Base-by-base conservation (phyloP, 2,888 invertebrate genomes). In the Allolobophora icterica region DNA sequence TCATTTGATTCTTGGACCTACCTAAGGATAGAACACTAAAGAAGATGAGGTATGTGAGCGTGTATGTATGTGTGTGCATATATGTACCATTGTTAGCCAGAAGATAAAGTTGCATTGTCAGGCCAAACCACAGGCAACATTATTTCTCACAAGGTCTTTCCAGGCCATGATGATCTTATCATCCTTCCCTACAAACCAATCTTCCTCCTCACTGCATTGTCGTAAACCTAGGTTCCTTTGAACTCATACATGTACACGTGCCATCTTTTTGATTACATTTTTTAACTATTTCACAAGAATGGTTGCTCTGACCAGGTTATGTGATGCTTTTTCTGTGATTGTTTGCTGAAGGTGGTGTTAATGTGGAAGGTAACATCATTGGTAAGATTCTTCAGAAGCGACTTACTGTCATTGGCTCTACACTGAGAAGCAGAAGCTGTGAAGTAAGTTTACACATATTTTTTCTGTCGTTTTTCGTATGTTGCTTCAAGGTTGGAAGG, bases 321-420 rank as follows among this genome's bases (percentile, higher is more conserved):
- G n/a, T n/a, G n/a, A n/a, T n/a, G n/a, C 71, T 71, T 11, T n/a
- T 38, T n/a, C 30, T n/a, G n/a, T 71, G 8, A n/a, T 71, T 42
- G 40, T 35, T 40, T 35, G n/a, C 13, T 92, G 4, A 90, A 95
- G 95, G 95, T 91, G 95, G 95, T 30, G 93, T 93, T 19, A 93
- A 93, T 35, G 93, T 95, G 1, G 93, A 93, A 91, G 95, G 94
- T 21, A 93, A 94, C 91, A 89, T 95, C 6, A 92, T 95, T 34
- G 92, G 92, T 17, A 92, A 93, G 90, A 90, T 95, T 45, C 91
- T 95, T 52, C 91, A 94, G 38, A 95, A 95, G 92, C 92, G 95
- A 90, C 92, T 94, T n/a, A 91, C 83, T 30, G 34, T 92, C 19
- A 45, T 91, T 17, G 91, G 90, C 6, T 91, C 92, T 30, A 91